Base-by-base conservation (phyloP, 2,797 vertebrate species). In the Myripristis jacobus region DNA sequence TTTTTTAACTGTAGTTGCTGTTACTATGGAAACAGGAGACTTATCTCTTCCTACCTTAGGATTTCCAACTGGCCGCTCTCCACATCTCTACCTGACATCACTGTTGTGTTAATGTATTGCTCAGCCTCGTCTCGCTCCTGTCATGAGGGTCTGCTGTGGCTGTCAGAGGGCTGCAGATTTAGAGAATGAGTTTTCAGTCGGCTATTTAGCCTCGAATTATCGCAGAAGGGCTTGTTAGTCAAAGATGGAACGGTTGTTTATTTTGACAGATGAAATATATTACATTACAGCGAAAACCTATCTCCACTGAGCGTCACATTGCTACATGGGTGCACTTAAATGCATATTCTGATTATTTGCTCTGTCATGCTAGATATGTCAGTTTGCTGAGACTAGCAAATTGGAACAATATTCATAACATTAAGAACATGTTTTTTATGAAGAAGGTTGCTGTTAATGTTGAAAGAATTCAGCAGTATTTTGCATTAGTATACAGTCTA, bases 1-100 rank as follows among this genome's bases (percentile, higher is more conserved):
- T 29, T 81, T 53, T 61, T 69, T 62, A 73, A n/a, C 73, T 62
- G 58, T 75, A 66, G 74, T 77, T 75, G 67, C 72, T 64, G 85
- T 84, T 89, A 55, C 90, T 81, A 88, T 91, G 87, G 92, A 80
- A 92, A 92, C 91, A 70, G 66, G 70, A 82, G 82, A 85, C 67
- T 70, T 82, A 77, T 73, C 73, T 86, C 73, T 86, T 47, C 54
- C 59, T 75, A 51, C 61, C 53, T 70, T 71, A 62, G 41, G 58
- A 75, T 89, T 82, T 86, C 69, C 29, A 66, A 80, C 64, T 51
- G 56, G 73, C 79, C 70, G 4, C 63, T 81, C 58, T 84, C 31
- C 62, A 80, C 61, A 72, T 77, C 85, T 77, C 62, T 63, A 74
- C 68, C 57, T 79, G 75, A 79, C 69, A 65, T 79, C 58, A 73